Evolutionary conservation across 2,797 vertebrate genomes (phyloP), one percentile per base, ranked within the genome.

Genomic region (Apogon hyalosoma): DNA sequence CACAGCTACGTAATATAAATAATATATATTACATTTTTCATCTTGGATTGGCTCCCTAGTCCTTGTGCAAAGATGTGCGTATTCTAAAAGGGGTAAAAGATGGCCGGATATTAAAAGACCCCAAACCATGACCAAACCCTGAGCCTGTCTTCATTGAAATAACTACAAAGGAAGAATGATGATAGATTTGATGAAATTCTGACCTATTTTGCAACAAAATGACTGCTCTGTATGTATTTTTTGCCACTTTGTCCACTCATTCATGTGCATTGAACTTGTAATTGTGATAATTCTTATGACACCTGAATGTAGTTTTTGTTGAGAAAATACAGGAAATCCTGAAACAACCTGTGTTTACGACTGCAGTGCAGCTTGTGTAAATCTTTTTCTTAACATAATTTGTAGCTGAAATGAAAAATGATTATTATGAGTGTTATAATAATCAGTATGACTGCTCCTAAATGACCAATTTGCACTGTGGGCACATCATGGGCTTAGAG

Each of bases 201-300:
- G 42, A 55, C 24, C 50, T 14, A 46, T 13, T 43, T 38, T 58
- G 57, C 49, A 21, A 28, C 52, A 43, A 54, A 54, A 40, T n/a
- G 4, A 13, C 12, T 39, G 19, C 16, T 51, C 31, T 43, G 21
- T 43, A 15, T 45, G 33, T 75, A 5, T 69, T 19, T 65, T 55
- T 62, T 36, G 31, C 21, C 24, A 39, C 56, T 73, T 66, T 69
- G 18, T 57, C 61, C 15, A 18, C 38, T 64, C 56, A 46, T 69
- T 83, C 42, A 69, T 64, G 54, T 63, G 66, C 62, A 63, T 55
- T 80, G 63, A 50, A 76, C 67, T 75, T 76, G 65, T 60, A 67
- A 80, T 70, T 75, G 52, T 52, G 62, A 67, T 72, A 45, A 72
- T 73, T 75, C 54, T 67, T 40, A 55, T 43, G 21, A 42, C 66